Conservation (phyloP, 2,113 vertebrate species). For the Mesocricetus auratus region DNA sequence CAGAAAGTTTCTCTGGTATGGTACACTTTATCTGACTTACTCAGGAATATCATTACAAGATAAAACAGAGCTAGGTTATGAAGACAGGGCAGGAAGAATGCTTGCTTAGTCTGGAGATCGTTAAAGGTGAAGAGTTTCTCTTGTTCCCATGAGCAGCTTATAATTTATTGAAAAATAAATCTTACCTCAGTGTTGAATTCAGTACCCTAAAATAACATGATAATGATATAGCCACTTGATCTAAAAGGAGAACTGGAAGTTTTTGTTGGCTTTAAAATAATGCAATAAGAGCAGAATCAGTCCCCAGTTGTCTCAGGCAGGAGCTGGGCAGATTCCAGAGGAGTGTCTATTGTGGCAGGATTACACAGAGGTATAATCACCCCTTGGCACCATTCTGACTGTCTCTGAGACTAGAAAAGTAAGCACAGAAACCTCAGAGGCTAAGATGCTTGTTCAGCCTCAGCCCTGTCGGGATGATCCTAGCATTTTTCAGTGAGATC, state of each 20-base stretch:
- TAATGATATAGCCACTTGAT: conserved; percentile 37
- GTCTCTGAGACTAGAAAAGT: background rate
- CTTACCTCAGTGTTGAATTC: background rate
- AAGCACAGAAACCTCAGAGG: background rate
- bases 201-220: conserved; percentile 13
- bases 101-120: conserved; percentile 7
- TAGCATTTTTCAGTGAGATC: background rate
- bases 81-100: conserved; percentile 12
- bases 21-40: background rate
- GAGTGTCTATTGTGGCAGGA: background rate
- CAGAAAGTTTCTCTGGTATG: background rate
- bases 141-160: conserved; percentile 7
- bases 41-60: background rate
- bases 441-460: background rate
- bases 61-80: conserved; percentile 41
- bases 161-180: conserved; percentile 27
- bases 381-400: background rate
- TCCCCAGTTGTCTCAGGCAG: background rate
- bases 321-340: background rate
- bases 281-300: background rate
- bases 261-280: conserved; percentile 54
- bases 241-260: conserved; percentile 41
- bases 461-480: background rate
- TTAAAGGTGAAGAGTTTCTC: conserved; percentile 16
- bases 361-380: background rate